These are phyloP conservation scores for Subanguina moxae DNA, from an alignment of 1,140 invertebrate species.

Conservation along the genomic window DNA sequence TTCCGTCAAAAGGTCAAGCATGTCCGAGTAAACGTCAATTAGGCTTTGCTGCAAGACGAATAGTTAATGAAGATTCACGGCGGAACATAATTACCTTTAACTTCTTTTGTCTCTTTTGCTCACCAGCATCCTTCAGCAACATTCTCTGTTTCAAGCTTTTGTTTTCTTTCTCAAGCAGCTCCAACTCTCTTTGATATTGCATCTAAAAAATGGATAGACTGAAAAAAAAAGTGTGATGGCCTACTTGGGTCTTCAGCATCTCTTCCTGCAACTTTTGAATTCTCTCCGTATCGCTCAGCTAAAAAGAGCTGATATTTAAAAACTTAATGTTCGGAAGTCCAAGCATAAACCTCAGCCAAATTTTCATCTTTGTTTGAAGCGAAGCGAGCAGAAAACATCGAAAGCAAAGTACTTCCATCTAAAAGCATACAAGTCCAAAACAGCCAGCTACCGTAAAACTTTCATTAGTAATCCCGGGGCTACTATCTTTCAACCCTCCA, in stretches of 20 bases:
- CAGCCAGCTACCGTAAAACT: background rate
- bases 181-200: slow-evolving; percentile 64
- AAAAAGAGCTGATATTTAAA: slow-evolving; percentile 38
- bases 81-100: slow-evolving; percentile 70
- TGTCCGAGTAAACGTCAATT: slow-evolving; percentile 98
- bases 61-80: background rate
- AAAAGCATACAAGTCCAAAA: slow-evolving; percentile 10
- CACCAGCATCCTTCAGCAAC: slow-evolving; percentile 67
- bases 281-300: slow-evolving; percentile 57
- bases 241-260: slow-evolving; percentile 62
- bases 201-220: slow-evolving; percentile 36
- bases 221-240: slow-evolving; percentile 8
- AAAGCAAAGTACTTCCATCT: background rate
- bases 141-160: slow-evolving; percentile 88
- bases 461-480: no score
- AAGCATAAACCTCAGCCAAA: slow-evolving; percentile 8
- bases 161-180: slow-evolving; percentile 85
- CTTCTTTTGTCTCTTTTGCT: slow-evolving; percentile 66
- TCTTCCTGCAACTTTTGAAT: slow-evolving; percentile 61
- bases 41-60: slow-evolving; percentile 73
- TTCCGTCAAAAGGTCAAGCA: slow-evolving; percentile 88
- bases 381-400: slow-evolving; percentile 13
- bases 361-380: slow-evolving; percentile 17
- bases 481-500: no score
- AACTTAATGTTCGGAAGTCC: slow-evolving; percentile 4